Conservation (phyloP, 2,888 invertebrate species). For the Pelosia muscerda region DNA sequence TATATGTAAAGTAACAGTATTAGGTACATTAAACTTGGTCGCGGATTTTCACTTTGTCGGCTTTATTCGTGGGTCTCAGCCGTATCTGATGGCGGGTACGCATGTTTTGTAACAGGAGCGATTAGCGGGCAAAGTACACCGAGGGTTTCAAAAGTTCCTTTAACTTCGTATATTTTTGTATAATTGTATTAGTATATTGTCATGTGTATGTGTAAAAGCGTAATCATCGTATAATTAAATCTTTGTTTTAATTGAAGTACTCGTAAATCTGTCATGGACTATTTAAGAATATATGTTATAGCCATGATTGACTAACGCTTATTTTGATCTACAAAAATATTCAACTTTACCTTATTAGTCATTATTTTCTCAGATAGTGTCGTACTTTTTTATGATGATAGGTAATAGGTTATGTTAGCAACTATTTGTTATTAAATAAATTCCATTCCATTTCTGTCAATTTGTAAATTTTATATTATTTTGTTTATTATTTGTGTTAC, state of each 20-base stretch:
- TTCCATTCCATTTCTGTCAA: neutral
- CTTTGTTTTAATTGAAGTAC: no score
- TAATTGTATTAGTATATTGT: no score
- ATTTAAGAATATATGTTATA: neutral
- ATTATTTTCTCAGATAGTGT: neutral
- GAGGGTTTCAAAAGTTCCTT: neutral
- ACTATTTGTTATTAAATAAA: neutral
- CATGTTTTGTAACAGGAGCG: constrained; percentile 27
- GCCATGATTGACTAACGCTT: neutral
- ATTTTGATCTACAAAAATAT: neutral
- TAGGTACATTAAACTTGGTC: constrained; percentile 61
- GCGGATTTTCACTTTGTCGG: constrained; percentile 77
- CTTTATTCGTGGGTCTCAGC: constrained; percentile 63
- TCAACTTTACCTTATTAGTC: neutral
- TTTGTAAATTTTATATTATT: no score
- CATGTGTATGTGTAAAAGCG: no score
- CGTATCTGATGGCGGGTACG: constrained; percentile 62
- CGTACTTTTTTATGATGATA: neutral
- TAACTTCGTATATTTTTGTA: neutral
- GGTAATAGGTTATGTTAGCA: neutral
- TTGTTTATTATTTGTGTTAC: no score
- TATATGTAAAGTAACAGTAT: constrained; percentile 5
- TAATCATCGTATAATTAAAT: no score
- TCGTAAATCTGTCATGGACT: no score
- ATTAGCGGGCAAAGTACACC: constrained; percentile 24